phyloP scores from a whole-genome alignment of 2,113 vertebrate species.

The Halichoeres trimaculatus region DNA sequence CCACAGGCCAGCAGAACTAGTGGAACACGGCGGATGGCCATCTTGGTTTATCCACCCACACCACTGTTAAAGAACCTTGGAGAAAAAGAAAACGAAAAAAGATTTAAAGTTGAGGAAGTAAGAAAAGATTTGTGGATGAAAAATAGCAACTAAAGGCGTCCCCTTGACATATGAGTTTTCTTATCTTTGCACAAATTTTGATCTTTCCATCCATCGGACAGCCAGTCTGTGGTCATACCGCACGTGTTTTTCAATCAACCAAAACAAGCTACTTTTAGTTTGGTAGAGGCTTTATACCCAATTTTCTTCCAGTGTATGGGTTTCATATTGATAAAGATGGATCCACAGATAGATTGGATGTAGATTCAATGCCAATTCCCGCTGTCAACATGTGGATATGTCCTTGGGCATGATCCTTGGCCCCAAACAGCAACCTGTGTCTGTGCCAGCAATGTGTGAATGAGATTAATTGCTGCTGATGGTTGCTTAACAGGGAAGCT shows the following conservation, averaged over 20 bases:
- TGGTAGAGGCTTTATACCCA: background rate
- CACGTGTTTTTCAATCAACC: conserved; percentile 3
- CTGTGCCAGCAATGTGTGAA: no score
- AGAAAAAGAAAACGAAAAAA: conserved; percentile 17
- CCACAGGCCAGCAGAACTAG: conserved; percentile 90
- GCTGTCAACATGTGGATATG: no score
- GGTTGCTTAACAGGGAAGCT: no score
- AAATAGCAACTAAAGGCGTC: background rate
- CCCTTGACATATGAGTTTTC: background rate
- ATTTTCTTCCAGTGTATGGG: background rate
- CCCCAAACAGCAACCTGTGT: no score
- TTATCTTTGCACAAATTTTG: background rate
- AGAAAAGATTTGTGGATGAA: background rate
- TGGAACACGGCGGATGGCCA: conserved; percentile 86
- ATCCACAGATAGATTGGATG: no score
- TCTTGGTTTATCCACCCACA: conserved; percentile 59
- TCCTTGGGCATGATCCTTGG: no score
- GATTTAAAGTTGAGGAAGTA: background rate
- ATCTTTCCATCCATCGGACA: background rate
- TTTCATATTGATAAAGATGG: no score
- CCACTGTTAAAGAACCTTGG: conserved; percentile 42
- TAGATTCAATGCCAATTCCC: no score
- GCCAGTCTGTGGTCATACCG: background rate
- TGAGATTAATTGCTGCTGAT: no score
- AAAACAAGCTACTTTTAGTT: background rate